Conservation (phyloP, 2,797 vertebrate genomes). For the Lerista edwardsae region DNA sequence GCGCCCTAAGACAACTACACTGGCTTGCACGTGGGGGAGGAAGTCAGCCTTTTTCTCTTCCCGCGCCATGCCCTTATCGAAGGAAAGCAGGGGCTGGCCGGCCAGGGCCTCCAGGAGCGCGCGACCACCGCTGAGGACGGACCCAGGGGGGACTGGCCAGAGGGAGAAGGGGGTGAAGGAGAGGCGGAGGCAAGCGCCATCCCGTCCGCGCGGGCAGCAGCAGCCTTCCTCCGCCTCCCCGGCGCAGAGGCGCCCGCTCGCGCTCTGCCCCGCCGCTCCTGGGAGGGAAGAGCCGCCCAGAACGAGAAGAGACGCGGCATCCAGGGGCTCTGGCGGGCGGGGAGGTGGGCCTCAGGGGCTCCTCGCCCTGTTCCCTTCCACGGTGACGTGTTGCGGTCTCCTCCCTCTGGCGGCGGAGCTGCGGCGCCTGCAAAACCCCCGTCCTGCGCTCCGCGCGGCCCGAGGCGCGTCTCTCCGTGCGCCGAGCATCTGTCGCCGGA, state of each 20-base stretch:
- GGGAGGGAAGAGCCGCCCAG: not conserved
- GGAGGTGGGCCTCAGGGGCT: not conserved
- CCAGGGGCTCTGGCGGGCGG: not conserved
- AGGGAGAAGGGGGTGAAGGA: not conserved
- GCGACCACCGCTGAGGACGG: too few relatives aligned
- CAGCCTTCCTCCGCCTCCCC: not conserved
- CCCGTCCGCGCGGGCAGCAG: not conserved
- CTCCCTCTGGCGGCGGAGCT: conserved; percentile 38
- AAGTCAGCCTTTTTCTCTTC: too few relatives aligned
- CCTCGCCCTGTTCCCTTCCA: not conserved
- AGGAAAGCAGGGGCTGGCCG: too few relatives aligned
- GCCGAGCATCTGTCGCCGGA: not conserved
- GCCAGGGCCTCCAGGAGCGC: too few relatives aligned
- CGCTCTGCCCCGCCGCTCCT: not conserved
- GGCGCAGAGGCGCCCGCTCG: not conserved
- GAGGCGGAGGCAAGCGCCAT: too few relatives aligned
- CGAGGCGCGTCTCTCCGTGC: conserved; percentile 20
- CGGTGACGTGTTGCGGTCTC: conserved; percentile 70
- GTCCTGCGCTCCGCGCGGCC: conserved; percentile 4
- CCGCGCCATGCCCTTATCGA: too few relatives aligned
- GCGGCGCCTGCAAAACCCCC: not conserved
- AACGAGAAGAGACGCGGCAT: not conserved
- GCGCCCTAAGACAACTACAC: too few relatives aligned
- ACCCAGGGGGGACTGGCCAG: not conserved
- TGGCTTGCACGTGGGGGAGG: not conserved